phyloP scores from a whole-genome alignment of 2,888 invertebrate genomes.

The Agrotis segetum region DNA sequence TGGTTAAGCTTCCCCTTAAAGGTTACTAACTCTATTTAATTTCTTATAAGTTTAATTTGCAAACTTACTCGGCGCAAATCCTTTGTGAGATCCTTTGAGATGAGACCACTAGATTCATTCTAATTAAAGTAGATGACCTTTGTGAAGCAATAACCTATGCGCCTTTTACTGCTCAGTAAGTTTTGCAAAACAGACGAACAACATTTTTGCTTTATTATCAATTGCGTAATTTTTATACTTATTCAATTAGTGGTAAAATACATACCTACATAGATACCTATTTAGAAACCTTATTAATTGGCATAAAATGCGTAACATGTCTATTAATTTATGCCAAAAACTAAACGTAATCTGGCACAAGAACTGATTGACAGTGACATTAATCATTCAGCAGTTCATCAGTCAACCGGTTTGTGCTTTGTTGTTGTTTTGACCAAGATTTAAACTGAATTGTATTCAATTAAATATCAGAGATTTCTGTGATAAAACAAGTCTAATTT shows the following conservation, averaged over 20 bases:
- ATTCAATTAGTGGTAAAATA: background rate
- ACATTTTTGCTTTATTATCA: background rate
- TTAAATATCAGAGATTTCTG: slow-evolving; percentile 8
- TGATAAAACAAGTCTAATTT: slow-evolving; percentile 14
- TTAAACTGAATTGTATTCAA: background rate
- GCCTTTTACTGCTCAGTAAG: background rate
- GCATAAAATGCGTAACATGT: no score
- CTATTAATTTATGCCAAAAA: slow-evolving; percentile 4
- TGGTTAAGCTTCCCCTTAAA: slow-evolving; percentile 9
- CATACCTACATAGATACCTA: no score
- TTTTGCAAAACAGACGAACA: background rate
- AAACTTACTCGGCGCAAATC: slow-evolving; percentile 33
- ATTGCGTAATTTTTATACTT: no score
- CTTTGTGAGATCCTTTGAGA: slow-evolving; percentile 36
- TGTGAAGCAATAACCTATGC: slow-evolving; percentile 4
- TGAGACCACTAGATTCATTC: slow-evolving; percentile 27
- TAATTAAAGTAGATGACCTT: slow-evolving; percentile 8
- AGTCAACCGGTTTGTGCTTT: no score
- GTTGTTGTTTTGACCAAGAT: background rate
- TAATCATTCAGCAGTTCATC: no score
- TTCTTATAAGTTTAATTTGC: slow-evolving; percentile 35
- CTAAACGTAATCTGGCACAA: slow-evolving; percentile 12
- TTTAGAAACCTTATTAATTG: no score
- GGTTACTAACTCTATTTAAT: slow-evolving; percentile 23
- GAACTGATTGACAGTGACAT: slow-evolving; percentile 4